Percentiles rank a stretch among this genome's conserved stretches.
These are phyloP conservation scores for Eupsittula cactorum DNA, from an alignment of 2,113 vertebrate species.

Conservation along the genomic window DNA sequence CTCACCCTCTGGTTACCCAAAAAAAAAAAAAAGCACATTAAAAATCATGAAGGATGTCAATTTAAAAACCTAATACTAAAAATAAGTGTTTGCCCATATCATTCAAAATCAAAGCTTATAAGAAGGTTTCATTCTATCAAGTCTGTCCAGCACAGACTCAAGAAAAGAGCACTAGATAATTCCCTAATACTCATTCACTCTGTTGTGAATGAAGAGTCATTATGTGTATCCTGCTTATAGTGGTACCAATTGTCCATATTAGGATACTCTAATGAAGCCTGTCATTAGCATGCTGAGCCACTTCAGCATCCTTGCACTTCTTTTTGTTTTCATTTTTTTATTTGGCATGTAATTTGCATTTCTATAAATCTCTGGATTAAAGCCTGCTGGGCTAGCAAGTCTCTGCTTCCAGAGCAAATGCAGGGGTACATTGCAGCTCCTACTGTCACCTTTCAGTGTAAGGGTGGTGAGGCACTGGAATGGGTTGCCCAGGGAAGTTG, in stretches of 20 bases:
- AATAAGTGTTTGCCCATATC: not conserved
- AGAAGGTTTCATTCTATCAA: not conserved
- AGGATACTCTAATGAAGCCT: not conserved
- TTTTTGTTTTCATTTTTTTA: conserved; percentile 9
- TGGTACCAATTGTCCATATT: not conserved
- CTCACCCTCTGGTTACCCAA: not conserved
- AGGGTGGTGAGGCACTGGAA: no score
- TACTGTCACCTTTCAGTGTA: not conserved
- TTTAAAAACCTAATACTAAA: not conserved
- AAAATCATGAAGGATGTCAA: not conserved
- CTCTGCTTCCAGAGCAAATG: not conserved
- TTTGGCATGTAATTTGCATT: conserved; percentile 43
- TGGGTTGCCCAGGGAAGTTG: no score
- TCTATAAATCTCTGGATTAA: not conserved
- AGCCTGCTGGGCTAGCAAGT: not conserved
- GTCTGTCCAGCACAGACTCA: not conserved
- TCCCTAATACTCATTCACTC: not conserved
- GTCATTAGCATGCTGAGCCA: conserved; percentile 38
- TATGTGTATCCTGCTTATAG: not conserved
- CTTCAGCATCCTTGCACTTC: not conserved
- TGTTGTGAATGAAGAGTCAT: not conserved
- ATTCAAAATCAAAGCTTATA: not conserved
- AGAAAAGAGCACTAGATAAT: not conserved
- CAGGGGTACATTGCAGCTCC: not conserved
- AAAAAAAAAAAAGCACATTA: not conserved